phyloP scores from a whole-genome alignment of 2,113 vertebrate species.

The Tyto alba region DNA sequence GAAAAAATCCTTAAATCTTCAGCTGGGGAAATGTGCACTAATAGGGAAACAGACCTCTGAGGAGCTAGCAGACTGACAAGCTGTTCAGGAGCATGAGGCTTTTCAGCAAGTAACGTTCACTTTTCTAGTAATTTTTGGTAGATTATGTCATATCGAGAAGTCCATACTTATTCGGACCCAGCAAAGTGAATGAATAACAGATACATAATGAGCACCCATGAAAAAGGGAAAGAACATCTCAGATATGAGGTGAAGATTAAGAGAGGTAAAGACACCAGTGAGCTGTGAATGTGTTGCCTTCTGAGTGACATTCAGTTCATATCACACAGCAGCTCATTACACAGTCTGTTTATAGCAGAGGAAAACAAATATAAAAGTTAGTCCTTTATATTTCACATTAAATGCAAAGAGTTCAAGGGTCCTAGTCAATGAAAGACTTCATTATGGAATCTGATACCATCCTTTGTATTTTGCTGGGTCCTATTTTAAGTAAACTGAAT shows the following conservation, averaged over 20 bases:
- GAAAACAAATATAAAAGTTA: slow-evolving; percentile 10
- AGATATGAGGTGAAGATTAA: background rate
- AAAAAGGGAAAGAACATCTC: background rate
- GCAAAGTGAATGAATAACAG: background rate
- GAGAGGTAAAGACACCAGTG: slow-evolving; percentile 17
- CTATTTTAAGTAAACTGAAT: background rate
- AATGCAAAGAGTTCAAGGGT: background rate
- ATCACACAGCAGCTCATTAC: background rate
- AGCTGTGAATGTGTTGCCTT: slow-evolving; percentile 8
- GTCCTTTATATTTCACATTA: slow-evolving; percentile 1
- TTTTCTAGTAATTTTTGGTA: background rate
- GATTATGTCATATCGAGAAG: background rate
- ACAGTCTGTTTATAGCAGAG: background rate
- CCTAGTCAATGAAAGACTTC: background rate
- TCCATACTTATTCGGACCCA: background rate
- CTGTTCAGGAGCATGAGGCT: background rate
- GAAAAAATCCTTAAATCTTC: background rate
- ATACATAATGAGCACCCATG: background rate
- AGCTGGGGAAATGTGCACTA: background rate
- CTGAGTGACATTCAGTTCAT: slow-evolving; percentile 23
- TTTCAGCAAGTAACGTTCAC: slow-evolving; percentile 11
- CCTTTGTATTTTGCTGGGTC: background rate
- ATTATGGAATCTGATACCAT: background rate
- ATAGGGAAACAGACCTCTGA: slow-evolving; percentile 28
- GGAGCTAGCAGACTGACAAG: slow-evolving; percentile 5